Conservation (phyloP, 2,888 invertebrate species). For the Xestia rhomboidea region DNA sequence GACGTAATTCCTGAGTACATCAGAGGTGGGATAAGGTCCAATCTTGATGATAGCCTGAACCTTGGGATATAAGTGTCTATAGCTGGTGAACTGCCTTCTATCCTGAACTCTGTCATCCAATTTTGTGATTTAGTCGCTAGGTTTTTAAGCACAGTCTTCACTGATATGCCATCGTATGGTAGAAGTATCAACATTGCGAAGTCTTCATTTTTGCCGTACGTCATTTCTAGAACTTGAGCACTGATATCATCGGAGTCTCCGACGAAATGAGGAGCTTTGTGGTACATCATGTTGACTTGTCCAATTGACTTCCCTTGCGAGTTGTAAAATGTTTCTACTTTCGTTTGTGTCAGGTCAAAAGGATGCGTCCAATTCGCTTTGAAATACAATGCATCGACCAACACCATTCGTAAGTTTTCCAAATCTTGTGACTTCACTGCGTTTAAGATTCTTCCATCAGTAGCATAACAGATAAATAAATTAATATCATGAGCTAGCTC, state of each 20-base stretch:
- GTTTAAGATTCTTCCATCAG: conserved; percentile 92
- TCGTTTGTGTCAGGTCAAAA: conserved; percentile 91
- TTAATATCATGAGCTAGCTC: conserved; percentile 92
- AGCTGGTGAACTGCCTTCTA: conserved; percentile 83
- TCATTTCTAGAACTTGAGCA: conserved; percentile 92
- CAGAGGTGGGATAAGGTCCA: conserved; percentile 84
- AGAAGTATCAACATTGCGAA: conserved; percentile 92
- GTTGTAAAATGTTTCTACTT: conserved; percentile 90
- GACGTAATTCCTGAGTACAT: conserved; percentile 92
- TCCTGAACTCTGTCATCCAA: conserved; percentile 88
- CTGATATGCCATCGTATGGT: conserved; percentile 90
- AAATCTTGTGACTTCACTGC: conserved; percentile 89
- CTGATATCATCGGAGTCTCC: conserved; percentile 89
- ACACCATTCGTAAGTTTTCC: conserved; percentile 88
- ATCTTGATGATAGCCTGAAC: conserved; percentile 89
- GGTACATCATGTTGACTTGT: conserved; percentile 94
- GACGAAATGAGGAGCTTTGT: conserved; percentile 90
- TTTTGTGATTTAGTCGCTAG: conserved; percentile 86
- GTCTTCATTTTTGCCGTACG: conserved; percentile 92
- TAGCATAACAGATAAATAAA: conserved; percentile 92
- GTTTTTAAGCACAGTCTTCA: conserved; percentile 87
- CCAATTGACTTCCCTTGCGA: conserved; percentile 89
- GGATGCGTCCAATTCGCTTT: conserved; percentile 93
- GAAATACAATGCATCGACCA: conserved; percentile 93
- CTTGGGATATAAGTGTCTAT: conserved; percentile 91